These are phyloP conservation scores for Lepus oiostolus DNA, from an alignment of 2,797 vertebrate genomes.

Conservation along the genomic window DNA sequence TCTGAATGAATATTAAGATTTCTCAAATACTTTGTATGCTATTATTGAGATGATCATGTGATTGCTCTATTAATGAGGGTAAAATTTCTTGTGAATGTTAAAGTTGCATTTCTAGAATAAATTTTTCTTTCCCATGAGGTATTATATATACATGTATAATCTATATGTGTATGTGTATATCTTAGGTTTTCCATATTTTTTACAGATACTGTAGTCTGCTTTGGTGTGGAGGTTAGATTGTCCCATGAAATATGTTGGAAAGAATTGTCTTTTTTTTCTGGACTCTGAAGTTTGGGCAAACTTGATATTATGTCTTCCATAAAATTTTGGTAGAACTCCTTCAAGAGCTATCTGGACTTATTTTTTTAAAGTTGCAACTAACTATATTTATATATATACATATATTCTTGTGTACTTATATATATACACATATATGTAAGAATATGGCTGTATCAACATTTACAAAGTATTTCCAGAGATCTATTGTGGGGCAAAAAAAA, in stretches of 20 bases:
- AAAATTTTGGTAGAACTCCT: background rate
- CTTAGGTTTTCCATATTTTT: background rate
- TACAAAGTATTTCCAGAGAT: background rate
- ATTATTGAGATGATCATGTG: background rate
- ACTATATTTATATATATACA: too few species aligned
- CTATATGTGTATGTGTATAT: background rate
- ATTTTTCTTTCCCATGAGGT: background rate
- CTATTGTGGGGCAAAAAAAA: background rate
- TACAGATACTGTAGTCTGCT: background rate
- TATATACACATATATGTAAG: background rate
- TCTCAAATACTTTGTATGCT: slow-evolving; percentile 45
- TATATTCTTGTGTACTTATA: too few species aligned
- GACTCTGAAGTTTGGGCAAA: background rate
- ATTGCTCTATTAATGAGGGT: background rate
- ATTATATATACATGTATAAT: background rate
- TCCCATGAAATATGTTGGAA: background rate
- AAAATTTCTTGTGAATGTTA: background rate
- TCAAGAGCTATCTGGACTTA: background rate
- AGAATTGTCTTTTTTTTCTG: background rate
- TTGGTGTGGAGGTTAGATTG: background rate
- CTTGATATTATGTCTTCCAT: background rate
- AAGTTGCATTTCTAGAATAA: background rate
- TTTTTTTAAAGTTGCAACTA: background rate
- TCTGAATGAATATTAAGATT: background rate
- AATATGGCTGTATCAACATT: background rate